phyloP scores from a whole-genome alignment of 2,113 vertebrate species.

The Pluvianellus socialis region DNA sequence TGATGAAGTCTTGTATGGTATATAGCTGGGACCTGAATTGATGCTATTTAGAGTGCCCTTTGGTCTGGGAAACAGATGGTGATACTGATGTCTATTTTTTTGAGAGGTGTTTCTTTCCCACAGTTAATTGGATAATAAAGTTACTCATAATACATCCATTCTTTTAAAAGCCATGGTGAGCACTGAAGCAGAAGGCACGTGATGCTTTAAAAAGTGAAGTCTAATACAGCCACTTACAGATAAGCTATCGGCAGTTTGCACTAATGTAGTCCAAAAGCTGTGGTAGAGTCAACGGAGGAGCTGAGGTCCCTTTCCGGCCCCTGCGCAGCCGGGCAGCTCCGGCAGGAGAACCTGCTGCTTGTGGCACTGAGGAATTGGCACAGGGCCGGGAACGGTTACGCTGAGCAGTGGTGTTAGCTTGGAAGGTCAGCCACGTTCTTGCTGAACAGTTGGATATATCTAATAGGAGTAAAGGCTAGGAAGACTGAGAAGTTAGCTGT shows the following conservation, averaged over 20 bases:
- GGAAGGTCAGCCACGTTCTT: not conserved
- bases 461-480: not conserved
- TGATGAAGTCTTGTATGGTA: not conserved
- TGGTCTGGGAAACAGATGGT: not conserved
- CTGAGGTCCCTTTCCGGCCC: not conserved
- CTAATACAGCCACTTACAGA: not conserved
- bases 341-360: not conserved
- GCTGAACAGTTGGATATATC: not conserved
- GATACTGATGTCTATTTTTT: not conserved
- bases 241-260: not conserved
- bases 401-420: not conserved
- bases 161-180: not conserved
- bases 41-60: not conserved
- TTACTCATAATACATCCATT: not conserved
- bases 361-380: not conserved
- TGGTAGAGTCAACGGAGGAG: not conserved
- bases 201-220: not conserved
- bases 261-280: not conserved
- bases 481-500: not conserved
- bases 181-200: not conserved
- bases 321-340: not conserved
- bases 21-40: not conserved
- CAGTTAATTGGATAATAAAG: not conserved
- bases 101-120: not conserved
- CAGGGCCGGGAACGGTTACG: fast-evolving